Evolutionary conservation across 1,140 invertebrate species (phyloP).

Genomic region (Pseudomyrmex pallidus): DNA sequence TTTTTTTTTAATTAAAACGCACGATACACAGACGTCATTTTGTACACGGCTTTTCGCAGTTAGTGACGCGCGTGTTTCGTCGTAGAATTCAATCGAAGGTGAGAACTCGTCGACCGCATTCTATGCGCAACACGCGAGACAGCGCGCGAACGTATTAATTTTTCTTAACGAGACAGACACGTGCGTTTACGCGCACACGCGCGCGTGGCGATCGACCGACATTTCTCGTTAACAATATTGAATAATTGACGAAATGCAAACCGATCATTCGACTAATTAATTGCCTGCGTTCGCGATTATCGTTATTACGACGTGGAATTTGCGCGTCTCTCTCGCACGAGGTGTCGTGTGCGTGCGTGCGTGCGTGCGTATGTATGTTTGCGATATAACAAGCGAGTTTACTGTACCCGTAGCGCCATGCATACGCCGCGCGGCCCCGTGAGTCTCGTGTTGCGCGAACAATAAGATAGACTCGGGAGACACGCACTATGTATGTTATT

Average conservation of each 20-base stretch:
- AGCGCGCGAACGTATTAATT: not conserved
- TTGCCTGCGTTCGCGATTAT: constrained; percentile 12
- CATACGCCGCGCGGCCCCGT: not conserved
- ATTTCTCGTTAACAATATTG: not conserved
- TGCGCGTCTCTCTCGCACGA: not conserved
- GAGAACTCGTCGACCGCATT: no score
- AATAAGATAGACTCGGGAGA: constrained; percentile 12
- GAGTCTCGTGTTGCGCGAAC: constrained; percentile 31
- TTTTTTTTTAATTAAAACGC: not conserved
- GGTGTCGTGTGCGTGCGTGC: constrained; percentile 19
- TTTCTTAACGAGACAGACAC: not conserved
- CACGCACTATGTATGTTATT: constrained; percentile 6
- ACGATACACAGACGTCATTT: not conserved
- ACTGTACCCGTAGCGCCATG: not conserved
- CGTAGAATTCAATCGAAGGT: no score
- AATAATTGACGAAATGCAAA: constrained; percentile 12
- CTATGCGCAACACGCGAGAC: no score
- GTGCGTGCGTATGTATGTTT: not conserved
- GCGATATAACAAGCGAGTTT: constrained; percentile 19
- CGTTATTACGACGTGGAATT: constrained; percentile 47
- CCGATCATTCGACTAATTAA: constrained; percentile 51
- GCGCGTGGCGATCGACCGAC: not conserved
- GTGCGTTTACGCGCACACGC: not conserved
- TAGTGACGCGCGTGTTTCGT: no score
- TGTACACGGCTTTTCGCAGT: not conserved